Base-by-base conservation (phyloP, 2,888 invertebrate species). In the Aquatica leii region DNA sequence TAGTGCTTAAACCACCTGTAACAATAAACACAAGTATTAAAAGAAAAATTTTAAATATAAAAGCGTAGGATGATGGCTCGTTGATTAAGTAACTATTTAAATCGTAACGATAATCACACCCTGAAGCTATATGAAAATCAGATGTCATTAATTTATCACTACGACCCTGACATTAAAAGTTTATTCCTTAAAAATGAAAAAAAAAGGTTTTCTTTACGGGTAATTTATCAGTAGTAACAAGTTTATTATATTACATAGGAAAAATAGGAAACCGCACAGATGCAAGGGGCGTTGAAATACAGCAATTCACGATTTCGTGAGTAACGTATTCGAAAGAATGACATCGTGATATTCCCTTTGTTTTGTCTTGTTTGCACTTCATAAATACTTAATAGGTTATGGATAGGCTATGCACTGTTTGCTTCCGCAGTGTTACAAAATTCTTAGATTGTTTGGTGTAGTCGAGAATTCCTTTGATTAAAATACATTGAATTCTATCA, bases 1-100 rank as follows among this genome's bases (percentile, higher is more conserved):
- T 93, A 65, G 96, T 94, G 76, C 95, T 95, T 70, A 96, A 86
- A 69, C 96, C 96, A 79, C 96, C 97, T 96, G 88, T 71, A 87
- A 88, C 80, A 31, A 49, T 21, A 21, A 37, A 51, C 40, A 20
- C 9, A 15, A 4, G 5, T 2, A 46, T n/a, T 15, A 46, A 15
- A 20, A 54, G 41, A 14, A 41, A 54, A 54, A 14, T 21, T 54
- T 41, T 15, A 41, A 41, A 41, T 41, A 8, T n/a, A 20, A 2
- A 46, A 5, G 46, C 46, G 46, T 46, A 20, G 46, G 46, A 11
- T 20, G 46, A 43, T 20, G 17, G 18, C 3, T n/a, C 46, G 17
- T 20, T 46, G 46, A 46, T 46, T 50, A 50, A 50, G 24, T 50
- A 31, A 50, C 31, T 24, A 50, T 34, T 50, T 50, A 50, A 50